Percentiles rank a stretch among this genome's conserved stretches.
These are phyloP conservation scores for Martes martes DNA, from an alignment of 2,113 vertebrate species.

Conservation along the genomic window DNA sequence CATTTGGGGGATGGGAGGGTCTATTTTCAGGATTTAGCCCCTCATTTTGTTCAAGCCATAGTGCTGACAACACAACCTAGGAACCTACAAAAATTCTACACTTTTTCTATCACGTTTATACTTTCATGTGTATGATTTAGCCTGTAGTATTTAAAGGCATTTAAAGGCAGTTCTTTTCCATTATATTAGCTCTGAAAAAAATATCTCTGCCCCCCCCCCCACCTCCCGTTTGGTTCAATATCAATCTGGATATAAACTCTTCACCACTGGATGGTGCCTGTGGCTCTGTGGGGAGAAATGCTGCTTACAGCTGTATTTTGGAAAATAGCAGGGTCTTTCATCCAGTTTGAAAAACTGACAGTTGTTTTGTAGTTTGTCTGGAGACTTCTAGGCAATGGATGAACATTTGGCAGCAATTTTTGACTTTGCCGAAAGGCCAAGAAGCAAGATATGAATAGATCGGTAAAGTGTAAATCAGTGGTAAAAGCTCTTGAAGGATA, in stretches of 20 bases:
- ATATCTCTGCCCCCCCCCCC: neutral
- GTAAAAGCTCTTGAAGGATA: neutral
- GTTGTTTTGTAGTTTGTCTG: neutral
- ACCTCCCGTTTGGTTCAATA: neutral
- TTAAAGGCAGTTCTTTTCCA: neutral
- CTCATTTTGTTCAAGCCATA: neutral
- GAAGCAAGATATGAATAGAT: neutral
- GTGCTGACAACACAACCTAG: neutral
- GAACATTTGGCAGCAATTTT: neutral
- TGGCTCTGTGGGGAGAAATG: neutral
- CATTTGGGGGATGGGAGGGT: neutral
- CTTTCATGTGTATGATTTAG: neutral
- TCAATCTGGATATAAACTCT: neutral
- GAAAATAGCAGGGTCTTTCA: neutral
- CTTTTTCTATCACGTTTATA: neutral
- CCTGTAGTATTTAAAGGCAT: conserved; percentile 28
- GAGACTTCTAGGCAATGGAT: neutral
- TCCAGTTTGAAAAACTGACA: neutral
- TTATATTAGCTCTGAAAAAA: neutral
- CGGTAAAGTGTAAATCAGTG: neutral
- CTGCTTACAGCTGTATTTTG: neutral
- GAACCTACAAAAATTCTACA: neutral
- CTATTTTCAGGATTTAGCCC: neutral
- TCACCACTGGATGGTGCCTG: neutral
- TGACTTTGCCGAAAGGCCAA: neutral